Base-by-base conservation (phyloP, 35 echinoderm and acorn worm species). In the Ophiothrix spiculata region DNA sequence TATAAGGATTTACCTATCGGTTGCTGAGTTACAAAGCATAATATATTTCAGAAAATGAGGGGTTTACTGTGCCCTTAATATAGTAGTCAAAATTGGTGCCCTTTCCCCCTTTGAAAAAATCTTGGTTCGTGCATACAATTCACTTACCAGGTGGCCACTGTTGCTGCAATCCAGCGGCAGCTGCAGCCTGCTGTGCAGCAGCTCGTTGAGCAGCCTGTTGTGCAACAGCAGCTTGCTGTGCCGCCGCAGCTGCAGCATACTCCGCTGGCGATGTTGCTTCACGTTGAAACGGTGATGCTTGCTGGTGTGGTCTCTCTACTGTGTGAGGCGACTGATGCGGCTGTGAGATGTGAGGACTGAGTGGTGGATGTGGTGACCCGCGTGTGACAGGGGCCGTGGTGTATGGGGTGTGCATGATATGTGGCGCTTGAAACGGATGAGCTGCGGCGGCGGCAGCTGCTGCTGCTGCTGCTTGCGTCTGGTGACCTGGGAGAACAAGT, bases 261-360 rank as follows among this genome's bases (percentile, higher is more conserved):
- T 82, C 80, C 1, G 80, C 80, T n/a, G 80, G 80, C 15, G 80
- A 82, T 49, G 80, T 82, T 12, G 49, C 80, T 32, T 82, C 80
- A 32, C 80, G 80, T 32, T 82, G 80, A 31, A 46, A 45, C 38
- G 40, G 80, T 32, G 40, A 45, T 35, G 33, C 28, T 17, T 78
- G 76, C 80, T 82, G 80, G 40, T 32, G 80, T 46, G 80, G 38
- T 82, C 23, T 39, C 49, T 32, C 80, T 25, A 34, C 80, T 19
- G 80, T 45, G 39, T 32, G 39, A 31, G 40, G 80, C 39, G 76
- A 78, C 31, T 23, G 38, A 45, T 82, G 80, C 10, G 80, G 17
- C 80, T 82, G 80, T 0, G 80, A 46, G 40, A 45, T 82, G 40
- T 82, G 80, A 32, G 80, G 80, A 49, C 80, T 82, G 23, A 82